These are phyloP conservation scores for Parasteatoda lunata DNA, from an alignment of 2,888 invertebrate genomes.

Conservation along the genomic window DNA sequence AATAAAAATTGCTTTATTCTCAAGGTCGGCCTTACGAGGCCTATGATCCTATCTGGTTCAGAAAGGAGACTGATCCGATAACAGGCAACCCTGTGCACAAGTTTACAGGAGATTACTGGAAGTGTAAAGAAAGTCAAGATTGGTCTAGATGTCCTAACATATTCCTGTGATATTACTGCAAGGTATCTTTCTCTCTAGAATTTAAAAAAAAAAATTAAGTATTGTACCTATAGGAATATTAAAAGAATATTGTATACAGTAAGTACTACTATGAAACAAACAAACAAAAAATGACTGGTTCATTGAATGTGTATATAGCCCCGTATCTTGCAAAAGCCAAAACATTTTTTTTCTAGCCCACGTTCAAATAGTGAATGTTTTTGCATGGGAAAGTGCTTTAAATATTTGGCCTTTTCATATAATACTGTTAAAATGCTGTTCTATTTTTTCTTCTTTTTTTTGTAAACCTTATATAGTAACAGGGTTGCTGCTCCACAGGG, in stretches of 20 bases:
- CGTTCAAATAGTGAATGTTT: neutral
- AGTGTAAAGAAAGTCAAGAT: conserved; percentile 88
- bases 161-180: conserved; percentile 76
- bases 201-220: neutral
- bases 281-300: neutral
- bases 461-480: no score
- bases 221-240: neutral
- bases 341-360: neutral
- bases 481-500: no score
- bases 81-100: conserved; percentile 84
- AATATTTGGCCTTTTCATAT: conserved; percentile 1
- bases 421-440: neutral
- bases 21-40: conserved; percentile 81
- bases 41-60: conserved; percentile 92
- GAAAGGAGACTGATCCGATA: conserved; percentile 82
- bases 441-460: neutral
- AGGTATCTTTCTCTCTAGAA: neutral
- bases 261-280: neutral
- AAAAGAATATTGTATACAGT: neutral
- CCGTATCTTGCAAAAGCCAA: neutral
- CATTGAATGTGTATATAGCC: neutral
- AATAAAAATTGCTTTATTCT: conserved; percentile 62
- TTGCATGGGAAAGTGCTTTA: neutral
- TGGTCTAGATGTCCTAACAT: conserved; percentile 95
- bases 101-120: conserved; percentile 94